Base-by-base conservation (phyloP, 2,113 vertebrate genomes). In the Polypterus bichir region DNA sequence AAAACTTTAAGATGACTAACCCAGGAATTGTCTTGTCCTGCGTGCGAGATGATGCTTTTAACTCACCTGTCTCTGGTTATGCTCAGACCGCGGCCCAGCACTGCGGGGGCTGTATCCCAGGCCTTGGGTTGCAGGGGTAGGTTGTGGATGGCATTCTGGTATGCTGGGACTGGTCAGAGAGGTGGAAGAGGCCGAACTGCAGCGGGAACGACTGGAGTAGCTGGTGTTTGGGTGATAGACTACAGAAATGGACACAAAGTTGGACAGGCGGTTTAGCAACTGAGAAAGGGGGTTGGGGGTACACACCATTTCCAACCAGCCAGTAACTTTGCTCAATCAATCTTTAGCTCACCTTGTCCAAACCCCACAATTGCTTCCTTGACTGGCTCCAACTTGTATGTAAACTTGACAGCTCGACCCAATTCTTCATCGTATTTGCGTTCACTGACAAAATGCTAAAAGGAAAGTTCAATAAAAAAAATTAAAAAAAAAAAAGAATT, bases 371-470 rank as follows among this genome's bases (percentile, higher is more conserved):
- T 87, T 78, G 79, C 92, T 47, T 75, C 82, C 77, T 92, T 93
- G 7, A 95, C 75, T 0, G 76, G 77, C 2, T 97, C 94, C 1
- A 95, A 72, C 46, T 95, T 91, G 47, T 91, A 91, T 0, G 87
- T 90, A 67, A 97, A 97, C 47, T 86, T 86, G 1, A 92, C 83
- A n/a, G 91, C 92, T 66, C 90, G 81, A 49, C 92, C 91, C 44
- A 97, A 81, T 64, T 97, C 93, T 69, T 97, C 94, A 0, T 97
- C 94, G 1, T 94, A 97, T 74, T 97, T 97, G 27, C 92, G 87
- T 68, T 97, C 94, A 8, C 94, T 97, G 61, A 97, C 93, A 70
- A 97, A 97, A 78, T 95, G 94, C 94, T 97, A 66, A 48, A 59
- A 3, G 5, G 11, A 49, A 63, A 69, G 62, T 27, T 27, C 27